Evolutionary conservation across 2,113 vertebrate genomes (phyloP).

Genomic region (Anas platyrhynchos): DNA sequence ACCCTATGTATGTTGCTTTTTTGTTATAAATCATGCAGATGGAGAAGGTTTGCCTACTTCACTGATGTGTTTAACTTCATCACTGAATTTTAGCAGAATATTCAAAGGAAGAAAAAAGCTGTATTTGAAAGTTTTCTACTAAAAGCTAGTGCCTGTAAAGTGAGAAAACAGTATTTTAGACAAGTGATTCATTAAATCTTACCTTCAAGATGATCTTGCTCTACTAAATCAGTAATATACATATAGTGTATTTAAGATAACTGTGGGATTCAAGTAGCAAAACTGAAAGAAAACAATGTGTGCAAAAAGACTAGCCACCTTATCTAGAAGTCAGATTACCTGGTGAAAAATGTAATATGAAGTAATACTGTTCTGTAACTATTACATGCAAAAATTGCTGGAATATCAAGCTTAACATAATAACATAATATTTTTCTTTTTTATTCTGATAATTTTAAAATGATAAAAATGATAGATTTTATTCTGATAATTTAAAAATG

Average conservation of each 20-base stretch:
- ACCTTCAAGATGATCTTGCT: neutral
- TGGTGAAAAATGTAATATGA: neutral
- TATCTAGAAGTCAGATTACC: neutral
- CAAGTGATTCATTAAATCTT: neutral
- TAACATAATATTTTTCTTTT: rapidly evolving
- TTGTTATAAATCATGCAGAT: neutral
- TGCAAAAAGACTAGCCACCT: neutral
- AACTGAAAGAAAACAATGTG: neutral
- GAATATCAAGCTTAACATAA: neutral
- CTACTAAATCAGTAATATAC: neutral
- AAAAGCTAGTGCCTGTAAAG: neutral
- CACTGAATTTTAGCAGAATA: neutral
- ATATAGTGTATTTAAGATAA: neutral
- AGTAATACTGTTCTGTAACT: neutral
- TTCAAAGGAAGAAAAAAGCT: neutral
- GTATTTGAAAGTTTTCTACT: neutral
- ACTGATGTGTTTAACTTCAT: neutral
- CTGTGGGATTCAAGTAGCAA: neutral
- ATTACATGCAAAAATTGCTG: neutral
- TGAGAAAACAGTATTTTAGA: neutral
- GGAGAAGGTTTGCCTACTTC: neutral
- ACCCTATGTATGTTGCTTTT: neutral
- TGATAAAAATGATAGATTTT: neutral
- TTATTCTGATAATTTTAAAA: neutral
- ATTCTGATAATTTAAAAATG: neutral